A percentile compares a stretch with the other conserved stretches of the same genome.
Conservation (phyloP, 1,140 invertebrate genomes). For the Halictus rubicundus region DNA sequence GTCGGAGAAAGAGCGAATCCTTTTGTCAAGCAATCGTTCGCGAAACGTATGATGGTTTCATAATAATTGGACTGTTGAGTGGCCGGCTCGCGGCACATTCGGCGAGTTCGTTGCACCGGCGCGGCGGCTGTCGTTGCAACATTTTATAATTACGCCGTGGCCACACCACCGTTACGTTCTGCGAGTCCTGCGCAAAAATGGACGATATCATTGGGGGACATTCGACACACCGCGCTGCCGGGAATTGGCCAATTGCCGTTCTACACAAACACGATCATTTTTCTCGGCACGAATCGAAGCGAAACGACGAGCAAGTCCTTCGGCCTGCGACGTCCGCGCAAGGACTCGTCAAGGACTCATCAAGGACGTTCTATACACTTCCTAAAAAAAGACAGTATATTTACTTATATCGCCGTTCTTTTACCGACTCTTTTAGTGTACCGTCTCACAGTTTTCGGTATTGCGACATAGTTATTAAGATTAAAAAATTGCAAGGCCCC, state of each 20-base stretch:
- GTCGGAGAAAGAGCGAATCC: background rate
- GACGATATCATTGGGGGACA: conserved; percentile 67
- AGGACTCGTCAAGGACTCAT: conserved; percentile 34
- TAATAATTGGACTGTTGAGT: conserved; percentile 57
- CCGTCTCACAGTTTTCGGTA: too few species aligned
- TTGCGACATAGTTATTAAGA: too few species aligned
- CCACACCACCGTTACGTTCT: conserved; percentile 63
- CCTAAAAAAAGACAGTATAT: background rate
- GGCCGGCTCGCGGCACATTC: conserved; percentile 37
- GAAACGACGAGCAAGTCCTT: conserved; percentile 33
- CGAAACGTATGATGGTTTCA: conserved; percentile 45
- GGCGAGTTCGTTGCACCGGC: conserved; percentile 68
- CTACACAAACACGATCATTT: conserved; percentile 19
- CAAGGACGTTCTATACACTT: conserved; percentile 34
- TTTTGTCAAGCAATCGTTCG: conserved; percentile 5
- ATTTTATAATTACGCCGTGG: conserved; percentile 69
- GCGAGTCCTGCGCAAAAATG: conserved; percentile 71
- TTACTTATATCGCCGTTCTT: too few species aligned
- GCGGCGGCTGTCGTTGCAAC: conserved; percentile 63
- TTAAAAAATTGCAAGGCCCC: too few species aligned
- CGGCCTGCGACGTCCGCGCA: background rate
- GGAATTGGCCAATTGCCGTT: conserved; percentile 41
- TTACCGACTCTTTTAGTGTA: too few species aligned
- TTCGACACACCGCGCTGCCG: conserved; percentile 67
- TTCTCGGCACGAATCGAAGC: conserved; percentile 22